Percentiles rank a stretch among this genome's conserved stretches.
Conservation (phyloP, 2,113 vertebrate genomes). For the Sakesphorus luctuosus region DNA sequence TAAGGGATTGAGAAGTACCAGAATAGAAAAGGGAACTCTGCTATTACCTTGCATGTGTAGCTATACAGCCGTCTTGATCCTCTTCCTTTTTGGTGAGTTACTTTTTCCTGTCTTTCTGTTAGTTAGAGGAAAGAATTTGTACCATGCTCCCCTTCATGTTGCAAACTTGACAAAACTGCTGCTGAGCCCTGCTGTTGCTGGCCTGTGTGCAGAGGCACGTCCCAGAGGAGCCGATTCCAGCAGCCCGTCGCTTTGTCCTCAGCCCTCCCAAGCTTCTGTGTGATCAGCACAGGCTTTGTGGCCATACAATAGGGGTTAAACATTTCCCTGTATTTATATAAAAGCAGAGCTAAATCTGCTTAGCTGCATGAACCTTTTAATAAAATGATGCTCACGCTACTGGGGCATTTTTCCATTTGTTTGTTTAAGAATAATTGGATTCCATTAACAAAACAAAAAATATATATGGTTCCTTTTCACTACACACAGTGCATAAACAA, state of each 20-base stretch:
- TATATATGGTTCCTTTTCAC: not conserved
- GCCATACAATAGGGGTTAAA: conserved; percentile 90
- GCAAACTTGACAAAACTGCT: conserved; percentile 69
- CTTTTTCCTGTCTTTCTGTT: not conserved
- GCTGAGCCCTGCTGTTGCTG: conserved; percentile 38
- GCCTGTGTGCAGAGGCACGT: conserved; percentile 45
- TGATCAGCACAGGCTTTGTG: conserved; percentile 90
- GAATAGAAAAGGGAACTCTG: not conserved
- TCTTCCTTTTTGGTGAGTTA: not conserved
- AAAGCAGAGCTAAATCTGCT: conserved; percentile 73
- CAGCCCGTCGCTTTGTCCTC: conserved; percentile 60
- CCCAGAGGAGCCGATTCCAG: conserved; percentile 57
- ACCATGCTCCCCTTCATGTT: conserved; percentile 8
- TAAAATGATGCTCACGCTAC: conserved; percentile 3
- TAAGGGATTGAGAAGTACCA: not conserved
- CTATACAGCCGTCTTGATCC: not conserved
- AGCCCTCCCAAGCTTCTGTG: conserved; percentile 76
- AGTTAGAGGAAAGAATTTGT: conserved; percentile 31
- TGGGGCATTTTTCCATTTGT: not conserved
- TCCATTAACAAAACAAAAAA: not conserved
- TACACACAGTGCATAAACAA: not conserved
- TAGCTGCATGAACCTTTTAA: conserved; percentile 54
- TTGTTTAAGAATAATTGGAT: not conserved
- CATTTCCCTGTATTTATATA: conserved; percentile 84
- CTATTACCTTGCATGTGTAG: conserved; percentile 64